These are phyloP conservation scores for Linnaemya tessellans DNA, from an alignment of 2,888 invertebrate species.

Conservation along the genomic window DNA sequence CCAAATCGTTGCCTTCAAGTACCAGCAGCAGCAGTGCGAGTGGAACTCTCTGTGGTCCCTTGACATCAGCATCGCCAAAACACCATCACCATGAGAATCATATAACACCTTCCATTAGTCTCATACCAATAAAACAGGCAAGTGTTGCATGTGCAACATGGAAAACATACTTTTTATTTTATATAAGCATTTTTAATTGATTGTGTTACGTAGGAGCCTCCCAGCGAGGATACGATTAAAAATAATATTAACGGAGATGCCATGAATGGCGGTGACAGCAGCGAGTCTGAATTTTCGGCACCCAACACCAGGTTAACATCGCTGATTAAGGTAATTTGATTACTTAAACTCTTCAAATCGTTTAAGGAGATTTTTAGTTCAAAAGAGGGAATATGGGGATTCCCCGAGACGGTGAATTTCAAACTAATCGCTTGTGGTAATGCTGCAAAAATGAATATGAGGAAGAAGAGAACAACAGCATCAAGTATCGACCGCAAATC, in stretches of 20 bases:
- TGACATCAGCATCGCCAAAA: conserved; percentile 75
- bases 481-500: no score
- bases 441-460: no score
- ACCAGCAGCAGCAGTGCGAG: conserved; percentile 75
- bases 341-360: neutral
- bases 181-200: neutral
- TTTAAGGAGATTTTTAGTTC: no score
- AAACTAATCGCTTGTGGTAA: no score
- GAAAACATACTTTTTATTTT: neutral
- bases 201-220: conserved; percentile 53
- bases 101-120: conserved; percentile 93
- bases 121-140: conserved; percentile 93
- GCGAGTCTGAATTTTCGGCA: conserved; percentile 82
- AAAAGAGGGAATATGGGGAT: no score
- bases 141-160: conserved; percentile 57
- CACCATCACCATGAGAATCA: conserved; percentile 83
- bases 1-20: conserved; percentile 80
- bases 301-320: conserved; percentile 89
- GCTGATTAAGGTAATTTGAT: conserved; percentile 87
- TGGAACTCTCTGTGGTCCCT: conserved; percentile 64
- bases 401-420: no score
- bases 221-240: conserved; percentile 57
- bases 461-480: no score
- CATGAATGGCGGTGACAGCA: conserved; percentile 73
- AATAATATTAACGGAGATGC: conserved; percentile 60